Conservation (phyloP, 2,888 invertebrate genomes). For the Drosophila silvestris region DNA sequence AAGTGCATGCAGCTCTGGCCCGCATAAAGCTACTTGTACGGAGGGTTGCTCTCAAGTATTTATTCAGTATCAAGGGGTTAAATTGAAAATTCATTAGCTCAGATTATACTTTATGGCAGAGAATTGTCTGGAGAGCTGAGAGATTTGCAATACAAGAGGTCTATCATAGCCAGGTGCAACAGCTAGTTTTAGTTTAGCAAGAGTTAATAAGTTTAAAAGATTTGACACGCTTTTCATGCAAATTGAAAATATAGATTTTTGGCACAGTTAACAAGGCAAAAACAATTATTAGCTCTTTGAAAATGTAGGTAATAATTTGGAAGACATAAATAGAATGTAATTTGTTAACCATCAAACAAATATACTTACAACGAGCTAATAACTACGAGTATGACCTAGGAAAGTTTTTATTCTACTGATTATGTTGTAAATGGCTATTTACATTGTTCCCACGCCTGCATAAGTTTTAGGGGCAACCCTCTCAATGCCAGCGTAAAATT, state of each 20-base stretch:
- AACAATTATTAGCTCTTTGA: not conserved
- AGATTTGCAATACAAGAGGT: not conserved
- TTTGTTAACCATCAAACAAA: not conserved
- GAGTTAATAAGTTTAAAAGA: not conserved
- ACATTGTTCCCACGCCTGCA: not conserved
- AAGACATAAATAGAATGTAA: not conserved
- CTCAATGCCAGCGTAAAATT: conserved; percentile 55
- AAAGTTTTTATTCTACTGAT: not conserved
- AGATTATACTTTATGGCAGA: not conserved
- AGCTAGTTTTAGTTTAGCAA: not conserved
- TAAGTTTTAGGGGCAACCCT: conserved; percentile 30
- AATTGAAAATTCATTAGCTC: conserved; percentile 38
- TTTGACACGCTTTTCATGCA: not conserved
- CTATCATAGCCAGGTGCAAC: not conserved
- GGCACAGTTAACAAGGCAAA: not conserved
- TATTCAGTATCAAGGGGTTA: conserved; percentile 24
- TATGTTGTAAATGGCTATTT: not conserved
- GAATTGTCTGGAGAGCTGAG: not conserved
- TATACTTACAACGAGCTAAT: not conserved
- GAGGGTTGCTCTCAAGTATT: conserved; percentile 51
- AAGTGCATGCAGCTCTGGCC: conserved; percentile 58
- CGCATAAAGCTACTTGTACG: conserved; percentile 45
- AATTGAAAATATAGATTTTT: not conserved
- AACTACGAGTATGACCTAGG: not conserved
- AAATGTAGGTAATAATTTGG: not conserved